Evolutionary conservation across 2,888 invertebrate genomes (phyloP).

Genomic region (Perdita meconis): DNA sequence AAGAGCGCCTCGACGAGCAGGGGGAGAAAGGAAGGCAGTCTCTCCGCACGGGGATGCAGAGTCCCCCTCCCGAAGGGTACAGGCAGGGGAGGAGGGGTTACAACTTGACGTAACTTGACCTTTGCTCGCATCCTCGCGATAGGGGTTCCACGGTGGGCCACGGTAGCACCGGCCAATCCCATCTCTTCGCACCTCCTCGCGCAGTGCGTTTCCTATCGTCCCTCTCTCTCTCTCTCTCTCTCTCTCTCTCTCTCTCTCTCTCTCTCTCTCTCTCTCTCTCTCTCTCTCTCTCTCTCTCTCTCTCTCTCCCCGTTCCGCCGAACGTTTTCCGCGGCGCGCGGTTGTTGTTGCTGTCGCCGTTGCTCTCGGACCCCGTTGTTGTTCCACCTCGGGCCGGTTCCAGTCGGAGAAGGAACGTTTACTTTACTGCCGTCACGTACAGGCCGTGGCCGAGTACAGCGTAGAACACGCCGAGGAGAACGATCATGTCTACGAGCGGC

Average conservation of each 20-base stretch:
- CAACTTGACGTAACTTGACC: constrained; percentile 64
- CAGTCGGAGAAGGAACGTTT: constrained; percentile 73
- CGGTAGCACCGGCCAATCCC: constrained; percentile 63
- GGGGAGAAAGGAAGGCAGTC: background rate
- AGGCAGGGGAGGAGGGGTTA: constrained; percentile 15
- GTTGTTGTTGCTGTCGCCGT: constrained; percentile 15
- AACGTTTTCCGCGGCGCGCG: constrained; percentile 73
- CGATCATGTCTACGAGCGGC: constrained; percentile 67
- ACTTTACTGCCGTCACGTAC: constrained; percentile 79
- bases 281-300: constrained; percentile 55
- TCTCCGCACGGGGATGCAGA: constrained; percentile 1
- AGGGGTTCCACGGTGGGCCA: constrained; percentile 38
- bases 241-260: background rate
- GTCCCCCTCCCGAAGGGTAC: background rate
- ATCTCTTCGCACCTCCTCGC: constrained; percentile 71
- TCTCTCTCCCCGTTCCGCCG: background rate
- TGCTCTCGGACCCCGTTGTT: constrained; percentile 24
- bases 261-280: too few relatives aligned
- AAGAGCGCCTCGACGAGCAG: background rate
- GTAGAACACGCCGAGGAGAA: constrained; percentile 70
- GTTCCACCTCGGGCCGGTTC: constrained; percentile 52
- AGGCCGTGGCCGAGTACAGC: constrained; percentile 68
- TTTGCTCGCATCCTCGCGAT: constrained; percentile 45
- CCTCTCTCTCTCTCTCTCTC: constrained; percentile 62
- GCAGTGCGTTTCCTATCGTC: constrained; percentile 20